Evolutionary conservation across 1,140 invertebrate species (phyloP).

Genomic region (Maconellicoccus hirsutus): DNA sequence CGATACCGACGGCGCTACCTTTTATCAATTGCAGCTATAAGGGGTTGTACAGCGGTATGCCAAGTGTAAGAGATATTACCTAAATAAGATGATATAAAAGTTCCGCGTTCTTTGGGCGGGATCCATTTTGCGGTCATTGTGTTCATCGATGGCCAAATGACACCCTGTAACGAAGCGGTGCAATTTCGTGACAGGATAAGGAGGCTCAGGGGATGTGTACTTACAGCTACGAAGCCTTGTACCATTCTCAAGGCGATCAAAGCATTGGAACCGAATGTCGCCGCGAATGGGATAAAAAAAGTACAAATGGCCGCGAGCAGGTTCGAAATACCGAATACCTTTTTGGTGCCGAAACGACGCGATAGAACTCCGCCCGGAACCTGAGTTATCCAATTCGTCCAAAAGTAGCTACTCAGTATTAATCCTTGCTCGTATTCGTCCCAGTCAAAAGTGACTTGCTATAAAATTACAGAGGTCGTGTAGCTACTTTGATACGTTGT

Average conservation of each 20-base stretch:
- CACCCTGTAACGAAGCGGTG: too few relatives aligned
- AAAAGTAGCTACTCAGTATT: slow-evolving; percentile 60
- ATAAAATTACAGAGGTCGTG: not conserved
- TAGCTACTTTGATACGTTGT: too few relatives aligned
- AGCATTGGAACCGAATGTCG: slow-evolving; percentile 44
- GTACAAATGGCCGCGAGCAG: slow-evolving; percentile 54
- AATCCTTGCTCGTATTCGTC: slow-evolving; percentile 52
- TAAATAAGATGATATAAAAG: slow-evolving; percentile 56
- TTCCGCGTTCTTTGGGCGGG: slow-evolving; percentile 63
- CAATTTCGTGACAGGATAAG: too few relatives aligned
- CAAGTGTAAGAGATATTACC: slow-evolving; percentile 40
- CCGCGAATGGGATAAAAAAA: slow-evolving; percentile 51
- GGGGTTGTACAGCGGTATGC: slow-evolving; percentile 14
- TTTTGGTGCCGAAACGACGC: slow-evolving; percentile 54
- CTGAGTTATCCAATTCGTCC: slow-evolving; percentile 59
- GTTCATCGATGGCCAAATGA: slow-evolving; percentile 72
- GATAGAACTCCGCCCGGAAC: slow-evolving; percentile 63
- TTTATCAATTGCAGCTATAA: not conserved
- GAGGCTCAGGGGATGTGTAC: slow-evolving; percentile 30
- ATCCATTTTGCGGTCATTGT: slow-evolving; percentile 72
- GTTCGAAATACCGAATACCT: slow-evolving; percentile 56
- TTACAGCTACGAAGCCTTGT: slow-evolving; percentile 61
- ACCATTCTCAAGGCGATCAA: slow-evolving; percentile 52
- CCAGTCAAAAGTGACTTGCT: slow-evolving; percentile 45
- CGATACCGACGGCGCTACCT: slow-evolving; percentile 57